Conservation (phyloP, 2,113 vertebrate species). For the Cromileptes altivelis region DNA sequence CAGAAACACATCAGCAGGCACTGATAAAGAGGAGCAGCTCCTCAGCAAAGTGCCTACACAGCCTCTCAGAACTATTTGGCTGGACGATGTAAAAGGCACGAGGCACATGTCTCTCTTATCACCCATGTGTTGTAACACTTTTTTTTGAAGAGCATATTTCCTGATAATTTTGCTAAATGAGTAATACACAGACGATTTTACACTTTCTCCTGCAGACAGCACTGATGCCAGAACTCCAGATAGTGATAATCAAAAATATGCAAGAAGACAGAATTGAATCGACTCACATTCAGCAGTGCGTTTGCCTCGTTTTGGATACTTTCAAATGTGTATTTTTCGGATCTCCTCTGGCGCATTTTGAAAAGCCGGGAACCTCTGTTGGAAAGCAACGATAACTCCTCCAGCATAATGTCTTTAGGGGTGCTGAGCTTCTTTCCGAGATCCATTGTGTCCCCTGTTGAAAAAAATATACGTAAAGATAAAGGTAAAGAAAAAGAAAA, state of each 20-base stretch:
- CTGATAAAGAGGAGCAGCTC: slow-evolving; percentile 72
- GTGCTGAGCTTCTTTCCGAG: slow-evolving; percentile 96
- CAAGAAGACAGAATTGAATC: not conserved
- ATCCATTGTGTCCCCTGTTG: slow-evolving; percentile 88
- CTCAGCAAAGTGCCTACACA: slow-evolving; percentile 61
- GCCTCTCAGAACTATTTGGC: slow-evolving; percentile 54
- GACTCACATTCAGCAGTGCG: slow-evolving; percentile 89
- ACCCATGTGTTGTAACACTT: slow-evolving; percentile 53
- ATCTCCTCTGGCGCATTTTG: slow-evolving; percentile 96
- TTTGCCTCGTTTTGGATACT: slow-evolving; percentile 94
- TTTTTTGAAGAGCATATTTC: slow-evolving; percentile 43
- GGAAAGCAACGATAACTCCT: slow-evolving; percentile 93
- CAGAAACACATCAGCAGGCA: slow-evolving; percentile 38
- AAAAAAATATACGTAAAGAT: not conserved
- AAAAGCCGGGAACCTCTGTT: slow-evolving; percentile 97
- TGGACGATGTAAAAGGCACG: slow-evolving; percentile 51
- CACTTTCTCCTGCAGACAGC: not conserved
- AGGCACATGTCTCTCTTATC: slow-evolving; percentile 67
- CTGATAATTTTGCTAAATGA: slow-evolving; percentile 25
- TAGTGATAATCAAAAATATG: too few relatives aligned
- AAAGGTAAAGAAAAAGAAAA: not conserved
- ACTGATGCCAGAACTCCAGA: not conserved
- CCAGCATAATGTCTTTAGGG: slow-evolving; percentile 98
- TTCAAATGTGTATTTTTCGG: slow-evolving; percentile 98
- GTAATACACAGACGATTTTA: not conserved